phyloP scores from a whole-genome alignment of 2,797 vertebrate genomes.

The Danio albolineatus region DNA sequence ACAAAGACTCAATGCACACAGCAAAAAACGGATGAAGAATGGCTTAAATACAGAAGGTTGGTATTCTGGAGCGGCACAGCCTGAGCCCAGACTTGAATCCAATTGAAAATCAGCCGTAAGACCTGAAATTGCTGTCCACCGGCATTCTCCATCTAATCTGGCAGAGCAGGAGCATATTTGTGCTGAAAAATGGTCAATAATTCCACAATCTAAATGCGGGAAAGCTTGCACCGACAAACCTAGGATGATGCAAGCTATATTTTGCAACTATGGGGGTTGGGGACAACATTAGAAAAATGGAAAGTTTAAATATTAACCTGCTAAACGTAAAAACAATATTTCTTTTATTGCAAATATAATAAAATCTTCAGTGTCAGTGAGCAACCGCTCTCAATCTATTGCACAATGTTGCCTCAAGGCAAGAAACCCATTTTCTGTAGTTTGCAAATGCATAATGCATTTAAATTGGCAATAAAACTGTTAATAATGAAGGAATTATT shows the following conservation, averaged over 20 bases:
- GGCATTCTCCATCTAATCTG: slow-evolving; percentile 27
- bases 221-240: not conserved
- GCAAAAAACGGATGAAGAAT: slow-evolving; percentile 7
- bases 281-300: not conserved
- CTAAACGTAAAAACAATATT: not conserved
- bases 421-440: not conserved
- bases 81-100: slow-evolving; percentile 8
- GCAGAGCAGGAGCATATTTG: slow-evolving; percentile 16
- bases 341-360: slow-evolving; percentile 3
- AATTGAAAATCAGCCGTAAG: slow-evolving; percentile 33
- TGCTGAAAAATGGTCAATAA: slow-evolving; percentile 14
- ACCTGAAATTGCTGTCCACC: slow-evolving; percentile 36
- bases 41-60: slow-evolving; percentile 22
- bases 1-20: not conserved
- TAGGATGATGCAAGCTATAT: not conserved
- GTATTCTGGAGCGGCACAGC: slow-evolving; percentile 10
- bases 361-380: not conserved
- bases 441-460: not conserved
- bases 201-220: slow-evolving; percentile 7
- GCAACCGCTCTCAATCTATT: slow-evolving; percentile 8
- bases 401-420: not conserved
- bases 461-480: slow-evolving; percentile 12
- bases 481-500: slow-evolving; percentile 7
- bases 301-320: not conserved
- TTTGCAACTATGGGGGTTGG: not conserved